Evolutionary conservation across 2,797 vertebrate species (phyloP).

Genomic region (Gallinago nigripennis): DNA sequence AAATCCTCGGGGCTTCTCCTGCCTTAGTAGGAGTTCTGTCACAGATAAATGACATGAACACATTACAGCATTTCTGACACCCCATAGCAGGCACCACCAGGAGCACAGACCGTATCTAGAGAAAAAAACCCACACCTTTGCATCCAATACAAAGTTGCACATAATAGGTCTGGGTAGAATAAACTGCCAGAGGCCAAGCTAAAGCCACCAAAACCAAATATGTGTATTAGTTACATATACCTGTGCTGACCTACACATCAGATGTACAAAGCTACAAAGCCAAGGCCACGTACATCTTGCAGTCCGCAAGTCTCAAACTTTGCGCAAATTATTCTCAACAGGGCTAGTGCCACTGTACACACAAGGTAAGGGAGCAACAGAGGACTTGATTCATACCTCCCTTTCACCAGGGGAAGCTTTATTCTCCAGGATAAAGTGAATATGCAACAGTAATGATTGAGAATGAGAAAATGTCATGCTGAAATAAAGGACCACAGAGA

Average conservation of each 20-base stretch:
- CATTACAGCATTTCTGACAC: not conserved
- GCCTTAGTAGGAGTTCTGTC: not conserved
- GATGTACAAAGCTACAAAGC: not conserved
- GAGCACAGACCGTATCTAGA: fast-evolving
- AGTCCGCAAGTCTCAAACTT: not conserved
- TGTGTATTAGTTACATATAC: too few relatives aligned
- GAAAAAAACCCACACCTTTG: not conserved
- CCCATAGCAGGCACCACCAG: not conserved
- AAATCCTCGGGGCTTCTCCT: not conserved
- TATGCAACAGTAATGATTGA: not conserved
- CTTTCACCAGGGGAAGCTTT: not conserved
- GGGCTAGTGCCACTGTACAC: not conserved
- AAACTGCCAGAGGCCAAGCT: not conserved
- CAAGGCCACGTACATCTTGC: not conserved
- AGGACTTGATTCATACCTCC: not conserved
- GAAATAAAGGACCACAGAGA: not conserved
- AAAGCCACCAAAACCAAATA: not conserved
- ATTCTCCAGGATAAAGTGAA: not conserved
- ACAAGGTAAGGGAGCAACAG: not conserved
- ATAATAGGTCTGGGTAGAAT: not conserved
- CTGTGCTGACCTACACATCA: not conserved
- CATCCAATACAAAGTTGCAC: not conserved
- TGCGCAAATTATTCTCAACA: not conserved
- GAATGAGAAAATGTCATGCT: not conserved
- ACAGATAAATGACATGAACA: not conserved